These are phyloP conservation scores for Eupithecia pulchellata DNA, from an alignment of 2,888 invertebrate genomes.

Conservation along the genomic window DNA sequence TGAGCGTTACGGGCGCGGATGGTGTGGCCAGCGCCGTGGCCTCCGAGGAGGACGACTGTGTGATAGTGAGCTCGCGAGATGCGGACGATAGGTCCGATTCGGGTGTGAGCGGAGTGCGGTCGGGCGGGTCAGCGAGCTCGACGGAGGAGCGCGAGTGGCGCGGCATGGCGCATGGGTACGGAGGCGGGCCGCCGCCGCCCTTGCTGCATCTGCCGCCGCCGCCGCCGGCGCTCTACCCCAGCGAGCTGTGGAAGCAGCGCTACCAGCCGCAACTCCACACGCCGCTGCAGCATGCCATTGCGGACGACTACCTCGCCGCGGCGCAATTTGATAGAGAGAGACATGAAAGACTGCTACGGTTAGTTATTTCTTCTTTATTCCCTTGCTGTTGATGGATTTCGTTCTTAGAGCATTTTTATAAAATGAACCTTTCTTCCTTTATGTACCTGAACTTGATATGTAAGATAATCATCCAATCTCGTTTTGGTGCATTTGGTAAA, in stretches of 20 bases:
- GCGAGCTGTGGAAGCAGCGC: conserved; percentile 87
- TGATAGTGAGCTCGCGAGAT: conserved; percentile 87
- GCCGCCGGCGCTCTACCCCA: conserved; percentile 83
- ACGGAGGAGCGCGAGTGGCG: conserved; percentile 91
- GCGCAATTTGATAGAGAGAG: conserved; percentile 87
- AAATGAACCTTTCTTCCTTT: background rate
- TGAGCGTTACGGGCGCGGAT: conserved; percentile 78
- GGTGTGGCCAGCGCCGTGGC: conserved; percentile 83
- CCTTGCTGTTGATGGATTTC: background rate
- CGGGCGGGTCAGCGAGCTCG: conserved; percentile 90
- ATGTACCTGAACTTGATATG: background rate
- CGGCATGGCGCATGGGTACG: conserved; percentile 89
- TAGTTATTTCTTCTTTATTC: conserved; percentile 52
- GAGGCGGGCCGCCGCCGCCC: conserved; percentile 87
- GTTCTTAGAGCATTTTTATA: background rate
- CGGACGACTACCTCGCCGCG: conserved; percentile 81
- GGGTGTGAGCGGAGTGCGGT: conserved; percentile 91
- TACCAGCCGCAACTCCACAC: conserved; percentile 84
- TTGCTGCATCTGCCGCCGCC: conserved; percentile 79
- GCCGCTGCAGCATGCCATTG: conserved; percentile 82
- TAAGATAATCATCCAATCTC: too few relatives aligned
- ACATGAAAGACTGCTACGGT: conserved; percentile 89
- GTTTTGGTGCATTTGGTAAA: too few relatives aligned
- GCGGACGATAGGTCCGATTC: conserved; percentile 87
- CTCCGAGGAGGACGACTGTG: conserved; percentile 87